Base-by-base conservation (phyloP, 2,797 vertebrate genomes). In the Chaunax sp. region DNA sequence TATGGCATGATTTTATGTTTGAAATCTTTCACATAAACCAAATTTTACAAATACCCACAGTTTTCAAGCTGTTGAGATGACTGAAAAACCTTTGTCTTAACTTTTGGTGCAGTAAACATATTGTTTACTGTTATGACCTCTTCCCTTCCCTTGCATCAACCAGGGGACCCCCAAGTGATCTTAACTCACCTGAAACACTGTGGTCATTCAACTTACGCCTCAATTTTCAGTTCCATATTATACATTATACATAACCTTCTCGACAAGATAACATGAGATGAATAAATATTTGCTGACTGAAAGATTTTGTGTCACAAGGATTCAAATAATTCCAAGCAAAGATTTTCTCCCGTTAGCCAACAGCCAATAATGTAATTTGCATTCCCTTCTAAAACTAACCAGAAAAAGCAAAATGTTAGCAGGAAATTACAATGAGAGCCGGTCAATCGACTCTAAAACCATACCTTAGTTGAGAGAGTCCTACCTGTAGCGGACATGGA, bases 401-500 rank as follows among this genome's bases (percentile, higher is more conserved):
- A 45, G 5, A 4, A 6, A 30, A 44, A 47, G 14, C 1, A n/a
- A 38, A 73, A 50, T 9, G 3, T 19, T 54, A 20, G 18, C 41
- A 35, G 28, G n/a, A 26, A 33, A 16, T 35, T 1, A 49, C 41
- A 62, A 25, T 16, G 6, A 37, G 5, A 47, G 40, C n/a, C 25
- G 41, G 16, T 47, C 18, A 37, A 40, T 75, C 54, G 38, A 60
- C 26, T 74, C 49, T 37, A 65, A 28, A 54, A 62, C 50, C 22
- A 37, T 16, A 63, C 19, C 25, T 59, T 22, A 64, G 50, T 50
- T 46, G 55, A 82, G 44, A 76, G 59, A 61, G 41, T 81, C 97
- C 95, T 97, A 99, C 98, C 98, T 99, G 97, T 99, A 99, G 78
- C 96, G 94, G 81, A 99, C 94, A 86, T 97, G 95, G 92, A 95